These are phyloP conservation scores for Eunapius fragilis DNA, from an alignment of 37 sponge, comb jelly and placozoan species.

Conservation along the genomic window DNA sequence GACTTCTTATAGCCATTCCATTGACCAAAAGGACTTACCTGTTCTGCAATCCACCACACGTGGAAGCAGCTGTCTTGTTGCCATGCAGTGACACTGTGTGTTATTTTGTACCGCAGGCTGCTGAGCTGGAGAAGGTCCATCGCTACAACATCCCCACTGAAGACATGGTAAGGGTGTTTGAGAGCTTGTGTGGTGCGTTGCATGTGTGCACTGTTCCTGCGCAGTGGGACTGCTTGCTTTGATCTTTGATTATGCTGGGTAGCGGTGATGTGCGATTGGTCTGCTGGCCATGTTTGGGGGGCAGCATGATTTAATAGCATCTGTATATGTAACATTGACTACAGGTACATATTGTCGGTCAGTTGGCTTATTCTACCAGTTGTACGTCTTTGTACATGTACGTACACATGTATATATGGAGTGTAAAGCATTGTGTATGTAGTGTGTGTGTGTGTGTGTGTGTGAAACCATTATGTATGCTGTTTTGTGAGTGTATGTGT, in stretches of 20 bases:
- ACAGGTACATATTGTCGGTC: no score
- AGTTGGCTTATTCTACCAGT: no score
- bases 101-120: constrained; percentile 54
- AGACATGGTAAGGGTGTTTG: constrained; percentile 68
- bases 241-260: not conserved
- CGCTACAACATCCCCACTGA: constrained; percentile 88
- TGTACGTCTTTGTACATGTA: constrained; percentile 6
- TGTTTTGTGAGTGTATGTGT: no score
- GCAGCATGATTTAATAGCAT: no score
- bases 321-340: constrained; percentile 1
- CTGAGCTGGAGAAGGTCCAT: constrained; percentile 81
- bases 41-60: no score
- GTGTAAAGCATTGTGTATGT: no score
- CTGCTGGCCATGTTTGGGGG: no score
- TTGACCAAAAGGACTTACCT: no score
- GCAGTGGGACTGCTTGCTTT: not conserved
- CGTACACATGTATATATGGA: not conserved
- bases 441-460: not conserved
- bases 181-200: not conserved
- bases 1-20: no score
- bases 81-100: no score
- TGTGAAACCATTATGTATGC: not conserved
- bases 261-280: not conserved
- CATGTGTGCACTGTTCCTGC: not conserved
- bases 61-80: no score